Evolutionary conservation across 2,888 invertebrate genomes (phyloP).

Genomic region (Nemapogon koenigi): DNA sequence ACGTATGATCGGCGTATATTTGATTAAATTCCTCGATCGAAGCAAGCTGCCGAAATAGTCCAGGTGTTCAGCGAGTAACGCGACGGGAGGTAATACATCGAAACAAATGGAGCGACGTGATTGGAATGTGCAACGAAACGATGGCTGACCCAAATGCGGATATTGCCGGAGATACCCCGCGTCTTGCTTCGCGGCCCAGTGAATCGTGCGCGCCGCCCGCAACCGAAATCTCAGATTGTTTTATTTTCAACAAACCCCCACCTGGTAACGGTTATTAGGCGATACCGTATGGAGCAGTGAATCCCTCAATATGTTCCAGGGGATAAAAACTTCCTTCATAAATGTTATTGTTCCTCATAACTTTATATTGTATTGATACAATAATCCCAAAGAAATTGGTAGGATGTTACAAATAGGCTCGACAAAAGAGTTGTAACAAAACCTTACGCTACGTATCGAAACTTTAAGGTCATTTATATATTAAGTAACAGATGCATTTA

Average conservation of each 20-base stretch:
- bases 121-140: constrained; percentile 23
- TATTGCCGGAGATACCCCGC: constrained; percentile 20
- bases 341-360: no score
- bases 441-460: no score
- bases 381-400: no score
- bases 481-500: no score
- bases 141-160: constrained; percentile 29
- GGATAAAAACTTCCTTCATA: no score
- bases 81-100: constrained; percentile 19
- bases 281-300: no score
- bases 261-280: constrained; percentile 7
- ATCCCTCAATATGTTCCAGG: no score
- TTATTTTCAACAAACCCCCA: constrained; percentile 23
- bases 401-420: no score
- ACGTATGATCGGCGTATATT: no score
- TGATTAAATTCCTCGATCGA: constrained; percentile 4
- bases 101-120: constrained; percentile 56
- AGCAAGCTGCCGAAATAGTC: constrained; percentile 1
- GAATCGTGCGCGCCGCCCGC: constrained; percentile 23
- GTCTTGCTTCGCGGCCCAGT: constrained; percentile 11
- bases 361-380: no score
- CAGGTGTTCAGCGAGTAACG: constrained; percentile 8
- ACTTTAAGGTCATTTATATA: no score
- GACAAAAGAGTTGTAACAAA: no score
- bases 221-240: constrained; percentile 19